Evolutionary conservation across 2,113 vertebrate genomes (phyloP), one percentile per base, ranked within the genome.

Genomic region (Cyprinodon variegatus): DNA sequence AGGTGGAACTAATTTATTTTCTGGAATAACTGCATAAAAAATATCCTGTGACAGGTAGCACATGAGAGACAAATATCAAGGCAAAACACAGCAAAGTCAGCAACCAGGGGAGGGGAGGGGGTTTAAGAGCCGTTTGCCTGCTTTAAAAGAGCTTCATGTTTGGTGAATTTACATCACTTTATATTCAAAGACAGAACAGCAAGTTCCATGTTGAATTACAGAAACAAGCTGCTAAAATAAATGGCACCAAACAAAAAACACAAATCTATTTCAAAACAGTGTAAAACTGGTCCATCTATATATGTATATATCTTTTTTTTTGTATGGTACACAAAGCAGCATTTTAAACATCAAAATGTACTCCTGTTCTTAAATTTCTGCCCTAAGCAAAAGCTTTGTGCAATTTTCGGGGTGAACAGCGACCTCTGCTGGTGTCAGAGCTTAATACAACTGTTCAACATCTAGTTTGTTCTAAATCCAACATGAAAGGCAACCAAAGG

Each of bases 111-210:
- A 43, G 22, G 64, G 38, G 10, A 53, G 48, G 48, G 22, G 64
- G 38, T 1, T 37, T 48, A 77, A 79, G 70, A 61, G 60, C 79
- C 6, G 41, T 8, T 43, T 74, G 39, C 67, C 2, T 60, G 65
- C 65, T 69, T 48, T 75, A 41, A n/a, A 2, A 66, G 71, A 76
- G 74, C 22, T 80, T 78, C 12, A 71, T 11, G 1, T 60, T 74
- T 29, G 45, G 29, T 29, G 39, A 41, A 66, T 66, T 77, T 29
- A 82, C 63, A 83, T 75, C 79, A 84, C 83, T 83, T 78, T 82
- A 79, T 81, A 67, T 66, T 77, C 45, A 61, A 53, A 69, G 43
- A 61, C 14, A 65, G 43, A 43, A 1, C 7, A 68, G 3, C 1
- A 3, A 77, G 11, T 37, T 70, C 6, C 74, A 65, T 45, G 45